Evolutionary conservation across 1,140 invertebrate genomes (phyloP), one percentile per base, ranked within the genome.

Genomic region (Ips nitidus): DNA sequence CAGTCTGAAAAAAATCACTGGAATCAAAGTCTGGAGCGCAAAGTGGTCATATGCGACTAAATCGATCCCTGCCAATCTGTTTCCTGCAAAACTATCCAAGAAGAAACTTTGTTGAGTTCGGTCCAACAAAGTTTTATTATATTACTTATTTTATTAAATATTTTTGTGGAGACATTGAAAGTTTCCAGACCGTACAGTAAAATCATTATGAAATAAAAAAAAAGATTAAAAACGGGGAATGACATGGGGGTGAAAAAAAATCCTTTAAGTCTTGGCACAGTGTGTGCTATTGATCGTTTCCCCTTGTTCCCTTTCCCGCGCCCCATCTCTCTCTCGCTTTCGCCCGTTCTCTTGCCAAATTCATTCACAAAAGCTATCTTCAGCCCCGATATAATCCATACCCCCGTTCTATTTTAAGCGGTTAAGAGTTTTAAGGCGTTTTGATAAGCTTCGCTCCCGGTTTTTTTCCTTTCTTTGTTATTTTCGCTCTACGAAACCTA

Each of bases 251-350:
- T 22, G 45, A 47, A 47, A 47, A 47, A 47, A 47, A 47, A 47
- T 4, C 22, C 22, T 47, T 47, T 47, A 47, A n/a, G 47, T 52
- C 7, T 45, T 57, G 37, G 42, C 72, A 43, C 58, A 60, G n/a
- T 69, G 72, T 74, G 71, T 57, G 57, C 70, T 74, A 74, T 75
- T 69, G 72, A 74, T 73, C 71, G 68, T 66, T 22, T 0, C 45
- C 22, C 22, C 22, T 55, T 37, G 52, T 37, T 37, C 37, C 52
- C 6, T 6, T 22, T 38, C 37, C 37, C 52, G 52, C n/a, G 4
- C 45, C n/a, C 8, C 64, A 52, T 71, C 65, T 75, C 71, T 74
- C 66, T 70, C 65, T 73, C 73, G 71, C 69, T 71, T 56, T 66
- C 69, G 63, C 47, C n/a, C 42, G 43, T 72, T 73, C 71, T 70